A percentile compares a stretch with the other conserved stretches of the same genome.
Evolutionary conservation across 2,888 invertebrate species (phyloP).

Genomic region (Ctenicera cuprea): DNA sequence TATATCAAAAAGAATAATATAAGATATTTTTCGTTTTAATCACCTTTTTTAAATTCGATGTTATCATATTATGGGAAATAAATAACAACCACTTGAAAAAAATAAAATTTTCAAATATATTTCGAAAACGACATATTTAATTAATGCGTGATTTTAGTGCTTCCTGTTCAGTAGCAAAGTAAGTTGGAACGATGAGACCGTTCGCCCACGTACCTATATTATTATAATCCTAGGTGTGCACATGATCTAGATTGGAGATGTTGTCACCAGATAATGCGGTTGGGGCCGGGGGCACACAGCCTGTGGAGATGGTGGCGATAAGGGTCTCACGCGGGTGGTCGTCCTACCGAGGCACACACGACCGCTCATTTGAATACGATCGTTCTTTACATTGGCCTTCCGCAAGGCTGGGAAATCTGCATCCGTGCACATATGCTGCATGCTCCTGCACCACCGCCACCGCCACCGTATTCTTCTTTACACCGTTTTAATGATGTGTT

Average conservation of each 20-base stretch:
- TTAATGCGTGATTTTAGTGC: neutral
- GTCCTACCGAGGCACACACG: slow-evolving; percentile 64
- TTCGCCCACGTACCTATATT: slow-evolving; percentile 39
- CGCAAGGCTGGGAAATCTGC: slow-evolving; percentile 65
- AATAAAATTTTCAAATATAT: too few species aligned
- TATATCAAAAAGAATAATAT: too few species aligned
- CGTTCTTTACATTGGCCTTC: slow-evolving; percentile 66
- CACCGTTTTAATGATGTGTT: slow-evolving; percentile 70
- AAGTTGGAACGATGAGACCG: slow-evolving; percentile 9
- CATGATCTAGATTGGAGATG: slow-evolving; percentile 73
- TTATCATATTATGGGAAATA: too few species aligned
- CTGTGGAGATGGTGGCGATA: slow-evolving; percentile 68
- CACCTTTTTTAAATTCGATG: too few species aligned
- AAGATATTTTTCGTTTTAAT: too few species aligned
- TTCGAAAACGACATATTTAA: too few species aligned
- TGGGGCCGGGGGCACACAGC: slow-evolving; percentile 61
- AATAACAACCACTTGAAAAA: too few species aligned
- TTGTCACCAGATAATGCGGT: slow-evolving; percentile 72
- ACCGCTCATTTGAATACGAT: slow-evolving; percentile 72
- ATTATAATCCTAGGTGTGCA: slow-evolving; percentile 70
- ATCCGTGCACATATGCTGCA: slow-evolving; percentile 58
- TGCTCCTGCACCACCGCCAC: slow-evolving; percentile 58
- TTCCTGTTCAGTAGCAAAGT: slow-evolving; percentile 18
- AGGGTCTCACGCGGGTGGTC: slow-evolving; percentile 70
- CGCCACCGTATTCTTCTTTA: slow-evolving; percentile 59